These are phyloP conservation scores for Galaxea fascicularis DNA, from an alignment of 92 coral and sea anemone species.

Conservation along the genomic window DNA sequence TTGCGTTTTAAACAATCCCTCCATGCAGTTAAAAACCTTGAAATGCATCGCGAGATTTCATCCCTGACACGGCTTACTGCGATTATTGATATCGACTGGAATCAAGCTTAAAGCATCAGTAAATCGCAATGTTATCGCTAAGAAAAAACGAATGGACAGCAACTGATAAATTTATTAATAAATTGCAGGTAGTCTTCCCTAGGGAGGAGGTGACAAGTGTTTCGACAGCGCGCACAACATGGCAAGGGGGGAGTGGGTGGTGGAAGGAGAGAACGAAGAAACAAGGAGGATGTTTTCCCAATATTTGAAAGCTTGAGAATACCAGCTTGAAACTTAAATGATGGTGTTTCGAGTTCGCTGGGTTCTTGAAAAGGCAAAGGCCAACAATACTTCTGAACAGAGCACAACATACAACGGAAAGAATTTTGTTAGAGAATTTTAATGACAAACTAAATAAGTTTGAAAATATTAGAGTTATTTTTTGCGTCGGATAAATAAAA, in stretches of 20 bases:
- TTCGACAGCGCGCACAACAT: background rate
- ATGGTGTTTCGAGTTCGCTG: background rate
- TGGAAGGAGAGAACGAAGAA: no score
- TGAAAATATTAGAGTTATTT: no score
- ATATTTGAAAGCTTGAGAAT: background rate
- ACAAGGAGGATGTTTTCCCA: background rate
- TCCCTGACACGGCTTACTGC: background rate
- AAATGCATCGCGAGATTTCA: background rate
- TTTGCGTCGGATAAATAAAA: no score
- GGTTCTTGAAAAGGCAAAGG: no score
- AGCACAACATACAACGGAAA: no score
- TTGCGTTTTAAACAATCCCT: background rate
- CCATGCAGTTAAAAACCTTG: background rate
- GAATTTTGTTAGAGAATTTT: no score
- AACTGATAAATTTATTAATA: constrained; percentile 3
- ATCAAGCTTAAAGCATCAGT: background rate
- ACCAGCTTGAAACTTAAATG: background rate
- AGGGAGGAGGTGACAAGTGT: background rate
- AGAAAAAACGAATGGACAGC: background rate
- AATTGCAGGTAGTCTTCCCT: background rate
- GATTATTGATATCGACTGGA: no score
- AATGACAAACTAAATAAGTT: no score
- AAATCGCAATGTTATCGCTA: background rate
- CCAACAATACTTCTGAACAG: no score
- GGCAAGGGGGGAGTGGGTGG: background rate